Base-by-base conservation (phyloP, 2,888 invertebrate genomes). In the Hirudinaria manillensis region DNA sequence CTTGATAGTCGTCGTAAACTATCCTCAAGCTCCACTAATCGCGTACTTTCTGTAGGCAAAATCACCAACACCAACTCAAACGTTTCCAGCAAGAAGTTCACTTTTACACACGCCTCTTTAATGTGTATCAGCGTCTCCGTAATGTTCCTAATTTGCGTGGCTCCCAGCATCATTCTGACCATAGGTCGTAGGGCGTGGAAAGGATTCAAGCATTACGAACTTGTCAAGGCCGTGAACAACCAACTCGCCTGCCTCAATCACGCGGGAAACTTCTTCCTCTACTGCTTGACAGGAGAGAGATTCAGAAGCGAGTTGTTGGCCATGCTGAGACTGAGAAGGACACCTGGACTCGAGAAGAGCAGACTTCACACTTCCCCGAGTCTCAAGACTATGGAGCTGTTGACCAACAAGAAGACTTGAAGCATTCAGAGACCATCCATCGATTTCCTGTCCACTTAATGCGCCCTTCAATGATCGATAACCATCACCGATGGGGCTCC, bases 61-160 rank as follows among this genome's bases (percentile, higher is more conserved):
- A 7, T 13, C 19, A 67, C 4, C 34, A 67, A 21, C 34, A 65
- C 24, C 10, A 65, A 65, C 66, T 53, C 66, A 27, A 66, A 66
- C 70, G 34, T 21, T 21, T 21, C 21, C 7, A 21, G n/a, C 29
- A 19, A n/a, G 32, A 72, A 51, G n/a, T 68, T 70, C n/a, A 72
- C 73, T 3, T 75, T 78, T 68, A 75, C 76, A 67, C 78, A 79
- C 74, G 79, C 78, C 65, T 76, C 79, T 7, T 45, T 76, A 13
- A 79, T 80, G 80, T 80, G 79, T 61, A 75, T 80, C 24, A 76
- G 76, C 66, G 78, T 77, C 3, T 80, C 80, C 10, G 72, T 80
- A 51, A 72, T 77, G 29, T 80, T 80, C 53, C 70, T 80, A 6
- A 53, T 80, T 70, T 79, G 77, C 71, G 77, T 80, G 21, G 76